Percentiles rank a stretch among this genome's conserved stretches.
Evolutionary conservation across 2,888 invertebrate genomes (phyloP).

Genomic region (Epiblema foenella): DNA sequence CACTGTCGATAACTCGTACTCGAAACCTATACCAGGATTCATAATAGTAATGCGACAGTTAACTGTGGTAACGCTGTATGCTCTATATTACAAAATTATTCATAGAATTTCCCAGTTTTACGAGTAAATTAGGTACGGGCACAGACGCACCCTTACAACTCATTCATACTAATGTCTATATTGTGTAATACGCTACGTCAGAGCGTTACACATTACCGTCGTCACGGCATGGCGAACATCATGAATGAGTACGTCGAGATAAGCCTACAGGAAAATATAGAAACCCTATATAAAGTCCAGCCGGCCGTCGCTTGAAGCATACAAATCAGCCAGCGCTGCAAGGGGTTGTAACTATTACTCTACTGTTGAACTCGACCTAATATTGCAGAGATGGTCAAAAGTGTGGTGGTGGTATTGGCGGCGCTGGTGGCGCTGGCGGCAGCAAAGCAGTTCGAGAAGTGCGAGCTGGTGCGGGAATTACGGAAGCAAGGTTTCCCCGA

Average conservation of each 20-base stretch:
- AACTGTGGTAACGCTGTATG: too few species aligned
- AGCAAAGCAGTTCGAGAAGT: conserved; percentile 43
- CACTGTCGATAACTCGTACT: too few species aligned
- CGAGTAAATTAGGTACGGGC: too few species aligned
- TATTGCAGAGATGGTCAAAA: conserved; percentile 8
- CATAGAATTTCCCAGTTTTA: too few species aligned
- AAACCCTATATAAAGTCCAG: conserved; percentile 21
- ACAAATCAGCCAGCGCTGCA: conserved; percentile 8
- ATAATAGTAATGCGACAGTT: too few species aligned
- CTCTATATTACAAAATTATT: too few species aligned
- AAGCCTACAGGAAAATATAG: conserved; percentile 18
- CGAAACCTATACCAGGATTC: too few species aligned
- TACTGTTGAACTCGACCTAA: background rate
- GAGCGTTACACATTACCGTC: background rate
- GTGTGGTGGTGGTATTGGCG: conserved; percentile 16
- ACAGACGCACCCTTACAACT: too few species aligned
- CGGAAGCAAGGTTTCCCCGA: conserved; percentile 46
- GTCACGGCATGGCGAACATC: conserved; percentile 10
- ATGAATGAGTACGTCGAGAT: conserved; percentile 8
- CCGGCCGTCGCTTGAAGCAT: background rate
- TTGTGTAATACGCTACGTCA: too few species aligned
- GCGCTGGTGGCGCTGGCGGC: conserved; percentile 25
- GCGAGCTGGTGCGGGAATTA: conserved; percentile 48
- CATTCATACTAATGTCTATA: too few species aligned
- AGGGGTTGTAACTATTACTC: background rate